Evolutionary conservation across 2,888 invertebrate species (phyloP), one percentile per base, ranked within the genome.

Genomic region (Eurytoma adleriae): DNA sequence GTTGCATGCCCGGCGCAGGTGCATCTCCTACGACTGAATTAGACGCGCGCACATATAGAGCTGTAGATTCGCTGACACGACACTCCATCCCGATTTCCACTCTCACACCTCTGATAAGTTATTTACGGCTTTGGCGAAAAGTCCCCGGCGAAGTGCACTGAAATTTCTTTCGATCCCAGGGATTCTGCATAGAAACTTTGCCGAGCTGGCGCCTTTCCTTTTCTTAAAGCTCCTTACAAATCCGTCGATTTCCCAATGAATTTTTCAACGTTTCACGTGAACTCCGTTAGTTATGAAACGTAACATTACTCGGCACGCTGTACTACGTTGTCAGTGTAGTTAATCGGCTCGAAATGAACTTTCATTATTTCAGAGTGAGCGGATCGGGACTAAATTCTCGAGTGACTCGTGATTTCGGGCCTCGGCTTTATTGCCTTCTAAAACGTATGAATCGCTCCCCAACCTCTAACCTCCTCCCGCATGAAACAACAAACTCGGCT

Each of bases 1-100:
- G 81, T 78, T 81, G 78, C 81, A 81, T 78, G 81, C 64, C 67
- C 62, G 59, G 59, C 54, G 57, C 56, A 73, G 64, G 66, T 78
- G 68, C 68, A 57, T 57, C 66, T 59, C 61, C 40, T 40, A 40
- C 40, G 40, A 40, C 40, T 40, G 40, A 40, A 40, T 40, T 40
- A 40, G 40, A 40, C 40, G 10, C 40, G 40, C 40, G 40, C 40
- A 40, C 40, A 40, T 16, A n/a, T 16, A n/a, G 56, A 3, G 5
- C 56, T 18, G 56, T 56, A n/a, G n/a, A 56, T 40, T 40, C 10
- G 40, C 40, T 40, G 40, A 40, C 40, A 40, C 40, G 40, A 40
- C 40, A 40, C 40, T 40, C 40, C 10, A 40, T 40, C 40, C 40
- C 40, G 40, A 40, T 40, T 40, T 40, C 40, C 40, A 7, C 40